A percentile compares a stretch with the other conserved stretches of the same genome.
phyloP scores from a whole-genome alignment of 2,113 vertebrate genomes.

The Campylomormyrus numenius region DNA sequence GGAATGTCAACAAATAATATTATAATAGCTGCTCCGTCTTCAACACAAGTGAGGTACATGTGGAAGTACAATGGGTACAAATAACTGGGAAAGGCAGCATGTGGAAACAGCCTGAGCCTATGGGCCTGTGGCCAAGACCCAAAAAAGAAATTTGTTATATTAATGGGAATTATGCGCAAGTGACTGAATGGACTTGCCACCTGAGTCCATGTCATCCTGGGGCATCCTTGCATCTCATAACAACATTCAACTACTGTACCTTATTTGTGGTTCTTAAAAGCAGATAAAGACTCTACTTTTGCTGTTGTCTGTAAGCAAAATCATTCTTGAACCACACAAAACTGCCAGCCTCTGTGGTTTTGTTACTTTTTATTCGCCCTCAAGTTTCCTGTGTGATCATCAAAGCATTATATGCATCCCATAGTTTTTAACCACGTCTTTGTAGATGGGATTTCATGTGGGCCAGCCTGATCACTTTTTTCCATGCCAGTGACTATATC shows the following conservation, averaged over 20 bases:
- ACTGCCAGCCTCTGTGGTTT: not conserved
- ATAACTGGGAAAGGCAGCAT: not conserved
- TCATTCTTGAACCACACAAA: not conserved
- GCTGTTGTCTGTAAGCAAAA: not conserved
- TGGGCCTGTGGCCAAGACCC: not conserved
- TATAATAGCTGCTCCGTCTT: not conserved
- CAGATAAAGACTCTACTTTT: not conserved
- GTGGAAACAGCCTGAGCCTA: not conserved
- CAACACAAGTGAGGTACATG: not conserved
- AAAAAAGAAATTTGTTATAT: not conserved
- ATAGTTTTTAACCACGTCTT: not conserved
- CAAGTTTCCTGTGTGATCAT: not conserved
- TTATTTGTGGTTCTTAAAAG: not conserved
- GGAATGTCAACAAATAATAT: not conserved
- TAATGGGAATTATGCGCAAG: not conserved
- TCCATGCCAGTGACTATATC: not conserved
- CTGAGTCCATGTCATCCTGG: not conserved
- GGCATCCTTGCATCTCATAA: not conserved
- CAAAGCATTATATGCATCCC: not conserved
- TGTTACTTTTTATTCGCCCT: not conserved
- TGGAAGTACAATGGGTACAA: not conserved
- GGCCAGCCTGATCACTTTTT: not conserved
- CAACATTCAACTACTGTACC: not conserved
- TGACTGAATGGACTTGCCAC: not conserved
- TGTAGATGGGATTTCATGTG: not conserved